Conservation (phyloP, 2,888 invertebrate genomes). For the Cryptocheilus praepositus region DNA sequence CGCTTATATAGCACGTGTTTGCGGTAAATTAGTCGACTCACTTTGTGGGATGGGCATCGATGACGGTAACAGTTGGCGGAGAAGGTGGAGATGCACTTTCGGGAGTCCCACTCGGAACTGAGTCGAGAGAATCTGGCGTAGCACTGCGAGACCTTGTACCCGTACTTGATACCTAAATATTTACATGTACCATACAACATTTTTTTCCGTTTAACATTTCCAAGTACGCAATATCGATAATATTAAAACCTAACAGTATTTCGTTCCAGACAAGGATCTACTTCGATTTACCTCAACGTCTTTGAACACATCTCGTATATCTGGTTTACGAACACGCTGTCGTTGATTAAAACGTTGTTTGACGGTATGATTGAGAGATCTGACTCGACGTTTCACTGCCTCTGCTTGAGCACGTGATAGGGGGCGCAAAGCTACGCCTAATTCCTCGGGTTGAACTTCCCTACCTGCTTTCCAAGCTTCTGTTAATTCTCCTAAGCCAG, state of each 20-base stretch:
- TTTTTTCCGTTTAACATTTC: background rate
- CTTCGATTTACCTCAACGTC: slow-evolving; percentile 83
- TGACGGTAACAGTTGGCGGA: slow-evolving; percentile 61
- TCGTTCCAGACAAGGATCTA: too few species aligned
- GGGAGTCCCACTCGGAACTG: slow-evolving; percentile 78
- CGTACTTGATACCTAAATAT: slow-evolving; percentile 83
- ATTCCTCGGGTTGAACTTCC: slow-evolving; percentile 78
- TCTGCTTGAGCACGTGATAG: slow-evolving; percentile 85
- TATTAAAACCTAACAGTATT: too few species aligned
- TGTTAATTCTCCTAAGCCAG: slow-evolving; percentile 83
- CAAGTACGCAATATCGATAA: background rate
- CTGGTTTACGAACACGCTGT: slow-evolving; percentile 81
- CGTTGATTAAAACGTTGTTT: slow-evolving; percentile 76
- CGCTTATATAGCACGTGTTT: too few species aligned
- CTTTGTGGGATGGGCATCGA: slow-evolving; percentile 60
- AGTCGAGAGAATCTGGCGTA: slow-evolving; percentile 92
- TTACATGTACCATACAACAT: slow-evolving; percentile 58
- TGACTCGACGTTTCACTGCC: slow-evolving; percentile 84
- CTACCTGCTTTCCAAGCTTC: slow-evolving; percentile 83
- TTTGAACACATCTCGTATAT: slow-evolving; percentile 89
- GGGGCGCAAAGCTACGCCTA: slow-evolving; percentile 77
- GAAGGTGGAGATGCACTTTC: slow-evolving; percentile 71
- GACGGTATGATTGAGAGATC: slow-evolving; percentile 86
- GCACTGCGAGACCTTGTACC: slow-evolving; percentile 90
- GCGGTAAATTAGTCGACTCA: slow-evolving; percentile 35